A percentile compares a stretch with the other conserved stretches of the same genome.
phyloP scores from a whole-genome alignment of 2,113 vertebrate genomes.

The Datnioides undecimradiatus region DNA sequence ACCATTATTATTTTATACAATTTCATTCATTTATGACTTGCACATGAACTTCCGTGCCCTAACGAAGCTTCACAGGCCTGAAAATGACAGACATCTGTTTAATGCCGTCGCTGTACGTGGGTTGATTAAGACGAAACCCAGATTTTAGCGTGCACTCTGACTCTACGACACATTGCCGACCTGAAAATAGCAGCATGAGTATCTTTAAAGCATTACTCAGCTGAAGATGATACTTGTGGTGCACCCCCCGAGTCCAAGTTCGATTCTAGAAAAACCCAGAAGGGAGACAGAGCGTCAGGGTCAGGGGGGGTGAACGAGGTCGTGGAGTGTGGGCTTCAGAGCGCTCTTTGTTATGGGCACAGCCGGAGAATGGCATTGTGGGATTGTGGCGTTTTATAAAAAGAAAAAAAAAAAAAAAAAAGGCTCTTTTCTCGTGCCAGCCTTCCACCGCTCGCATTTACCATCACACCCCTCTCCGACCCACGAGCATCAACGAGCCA shows the following conservation, averaged over 20 bases:
- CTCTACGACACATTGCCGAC: neutral
- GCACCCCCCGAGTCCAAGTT: neutral
- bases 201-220: neutral
- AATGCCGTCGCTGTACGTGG: neutral
- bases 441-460: conserved; percentile 60
- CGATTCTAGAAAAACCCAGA: conserved; percentile 24
- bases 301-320: conserved; percentile 63
- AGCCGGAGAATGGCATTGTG: conserved; percentile 69
- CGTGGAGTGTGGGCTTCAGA: conserved; percentile 59
- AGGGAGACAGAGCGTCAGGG: conserved; percentile 34
- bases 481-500: conserved; percentile 53
- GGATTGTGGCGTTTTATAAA: conserved; percentile 49
- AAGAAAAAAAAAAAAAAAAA: too few species aligned
- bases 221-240: neutral
- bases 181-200: neutral
- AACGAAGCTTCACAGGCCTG: too few species aligned
- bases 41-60: too few species aligned
- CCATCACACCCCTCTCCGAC: conserved; percentile 37
- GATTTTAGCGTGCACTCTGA: neutral
- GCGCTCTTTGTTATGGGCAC: conserved; percentile 58
- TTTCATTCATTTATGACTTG: too few species aligned
- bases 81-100: neutral
- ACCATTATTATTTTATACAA: too few species aligned
- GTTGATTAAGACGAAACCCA: neutral
- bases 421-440: conserved; percentile 74